phyloP scores from a whole-genome alignment of 2,797 vertebrate genomes.

The Lithobates pipiens region DNA sequence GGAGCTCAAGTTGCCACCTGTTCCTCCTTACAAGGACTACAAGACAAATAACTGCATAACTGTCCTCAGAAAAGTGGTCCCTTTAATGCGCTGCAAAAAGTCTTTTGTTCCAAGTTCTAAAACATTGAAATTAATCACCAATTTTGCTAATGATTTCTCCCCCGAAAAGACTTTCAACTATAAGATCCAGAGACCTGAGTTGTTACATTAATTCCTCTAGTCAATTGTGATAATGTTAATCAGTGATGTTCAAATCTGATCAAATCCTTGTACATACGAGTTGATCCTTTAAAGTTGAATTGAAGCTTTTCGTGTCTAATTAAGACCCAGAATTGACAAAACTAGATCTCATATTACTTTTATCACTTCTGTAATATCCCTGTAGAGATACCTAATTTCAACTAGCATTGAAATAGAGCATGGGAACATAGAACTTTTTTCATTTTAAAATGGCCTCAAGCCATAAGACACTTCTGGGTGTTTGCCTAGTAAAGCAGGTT shows the following conservation, averaged over 20 bases:
- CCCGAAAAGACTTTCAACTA: conserved; percentile 44
- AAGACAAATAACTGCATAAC: conserved; percentile 35
- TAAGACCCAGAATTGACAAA: conserved; percentile 45
- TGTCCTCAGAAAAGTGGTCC: conserved; percentile 23
- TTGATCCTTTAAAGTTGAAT: conserved; percentile 58
- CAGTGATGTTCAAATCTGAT: conserved; percentile 56
- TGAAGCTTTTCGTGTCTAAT: conserved; percentile 53
- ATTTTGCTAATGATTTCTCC: conserved; percentile 57
- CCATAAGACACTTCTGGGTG: too few species aligned
- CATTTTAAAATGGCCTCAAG: neutral
- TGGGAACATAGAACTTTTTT: conserved; percentile 2
- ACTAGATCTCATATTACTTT: conserved; percentile 51
- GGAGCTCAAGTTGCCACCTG: conserved; percentile 52
- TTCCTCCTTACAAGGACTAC: conserved; percentile 30
- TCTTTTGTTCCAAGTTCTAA: conserved; percentile 49
- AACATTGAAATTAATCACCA: conserved; percentile 58
- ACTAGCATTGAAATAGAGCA: conserved; percentile 1
- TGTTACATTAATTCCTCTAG: conserved; percentile 56
- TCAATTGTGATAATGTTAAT: conserved; percentile 59
- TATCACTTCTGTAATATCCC: conserved; percentile 43
- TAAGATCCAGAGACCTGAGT: conserved; percentile 39
- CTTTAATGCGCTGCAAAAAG: conserved; percentile 39
- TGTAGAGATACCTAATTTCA: conserved; percentile 21
- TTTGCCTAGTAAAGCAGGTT: too few species aligned
- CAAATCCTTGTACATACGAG: conserved; percentile 59